Evolutionary conservation across 2,888 invertebrate species (phyloP), one percentile per base, ranked within the genome.

Genomic region (Limnephilus lunatus): DNA sequence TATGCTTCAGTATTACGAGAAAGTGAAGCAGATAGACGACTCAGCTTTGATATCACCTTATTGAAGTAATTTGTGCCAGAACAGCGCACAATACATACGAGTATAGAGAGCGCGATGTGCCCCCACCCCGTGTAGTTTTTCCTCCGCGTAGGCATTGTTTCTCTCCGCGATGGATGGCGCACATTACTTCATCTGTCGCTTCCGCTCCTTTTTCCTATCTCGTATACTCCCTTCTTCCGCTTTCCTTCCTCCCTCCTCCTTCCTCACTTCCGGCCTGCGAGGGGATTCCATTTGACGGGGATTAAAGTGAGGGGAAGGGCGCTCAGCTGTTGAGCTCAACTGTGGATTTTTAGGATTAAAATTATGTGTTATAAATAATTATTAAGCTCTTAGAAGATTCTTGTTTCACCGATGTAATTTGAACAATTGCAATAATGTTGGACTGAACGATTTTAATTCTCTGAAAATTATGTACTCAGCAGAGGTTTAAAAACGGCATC

Each of bases 181-280:
- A 85, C 91, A 92, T 92, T 91, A 90, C 91, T 92, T 91, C 92
- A 90, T 91, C 92, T 92, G 92, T 92, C 92, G 85, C 85, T 90
- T 85, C 88, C 85, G 90, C 31, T 53, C 53, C 90, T 80, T 31
- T 32, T 48, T 80, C 90, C 88, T 68, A 68, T 68, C 68, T 68
- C 68, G 68, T 68, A 68, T 68, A 68, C 68, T 68, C 68, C 19
- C 68, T 68, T 68, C 68, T 68, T 68, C 68, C 68, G 19, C 68
- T n/a, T 68, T 68, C 68, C 68, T 68, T 68, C 68, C 68, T 68
- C 68, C 25, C n/a, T 68, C n/a, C 25, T 68, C 25, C 68, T 25
- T 68, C 68, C 9, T 68, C 25, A 68, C 68, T 68, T 68, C 68
- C 68, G 68, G 68, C 7, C 68, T 68, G 25, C 68, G 68, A 68